Evolutionary conservation across 2,797 vertebrate species (phyloP), one percentile per base, ranked within the genome.

Genomic region (Squalus acanthias): DNA sequence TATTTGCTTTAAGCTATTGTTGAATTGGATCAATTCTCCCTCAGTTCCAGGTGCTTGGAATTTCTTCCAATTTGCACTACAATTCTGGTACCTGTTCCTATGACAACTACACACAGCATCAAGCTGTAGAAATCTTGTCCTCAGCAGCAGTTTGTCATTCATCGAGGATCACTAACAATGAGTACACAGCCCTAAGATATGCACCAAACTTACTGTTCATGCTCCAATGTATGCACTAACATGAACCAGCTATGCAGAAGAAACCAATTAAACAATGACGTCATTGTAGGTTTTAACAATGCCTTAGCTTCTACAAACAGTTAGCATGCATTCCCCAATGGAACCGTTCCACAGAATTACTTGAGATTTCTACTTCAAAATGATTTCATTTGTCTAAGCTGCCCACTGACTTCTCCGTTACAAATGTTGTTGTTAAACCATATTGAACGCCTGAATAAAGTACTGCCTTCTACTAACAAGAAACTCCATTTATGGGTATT

Each of bases 261-360:
- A 91, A 85, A 63, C 57, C 88, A 91, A 91, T 65, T 91, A 60
- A 91, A 91, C 50, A 91, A 60, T 91, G 57, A 91, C n/a, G 88
- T 65, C 29, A 65, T 91, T 91, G 88, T 91, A 17, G 88, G 29
- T 57, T 60, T 89, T 60, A 7, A 63, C 60, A 91, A 63, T 63
- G 29, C 29, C 13, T n/a, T 63, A 33, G 88, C 5, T 65, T 91
- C 88, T 91, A 60, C 88, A 29, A 17, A 60, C 57, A 29, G 6
- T 91, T 63, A n/a, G 60, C 13, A 60, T 33, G 29, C 29, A 65
- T 65, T 91, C 88, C 17, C 57, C 57, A 91, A 65, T 91, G 60
- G 57, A n/a, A 65, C 57, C 85, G 65, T 63, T 9, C 72, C 26
- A 76, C 8, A 29, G 72, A 76, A 76, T 76, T 63, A 7, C 60